Conservation (phyloP, 1,140 invertebrate species). For the Campoletis sonorensis region DNA sequence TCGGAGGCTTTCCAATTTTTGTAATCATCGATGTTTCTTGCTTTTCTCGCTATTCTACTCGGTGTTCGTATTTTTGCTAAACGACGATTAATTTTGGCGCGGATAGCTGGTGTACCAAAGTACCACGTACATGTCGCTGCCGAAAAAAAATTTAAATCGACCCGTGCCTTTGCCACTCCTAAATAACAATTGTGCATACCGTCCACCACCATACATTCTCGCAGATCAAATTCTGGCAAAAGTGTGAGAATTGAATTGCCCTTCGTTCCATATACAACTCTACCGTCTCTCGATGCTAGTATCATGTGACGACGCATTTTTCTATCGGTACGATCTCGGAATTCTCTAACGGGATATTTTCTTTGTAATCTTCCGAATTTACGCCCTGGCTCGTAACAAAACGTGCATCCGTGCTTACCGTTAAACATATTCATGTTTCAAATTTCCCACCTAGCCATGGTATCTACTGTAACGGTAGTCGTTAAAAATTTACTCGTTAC, state of each 20-base stretch:
- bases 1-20: conserved; percentile 28
- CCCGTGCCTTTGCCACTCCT: not conserved
- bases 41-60: conserved; percentile 13
- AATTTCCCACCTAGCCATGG: conserved; percentile 2
- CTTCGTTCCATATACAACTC: not conserved
- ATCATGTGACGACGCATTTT: conserved; percentile 7
- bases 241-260: conserved; percentile 16
- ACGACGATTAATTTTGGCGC: conserved; percentile 18
- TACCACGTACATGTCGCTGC: not conserved
- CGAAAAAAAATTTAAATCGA: not conserved
- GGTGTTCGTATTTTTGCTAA: conserved; percentile 20
- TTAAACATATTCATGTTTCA: conserved; percentile 21
- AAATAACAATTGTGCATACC: conserved; percentile 34
- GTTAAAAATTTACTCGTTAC: conserved; percentile 24
- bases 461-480: not conserved
- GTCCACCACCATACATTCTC: conserved; percentile 25
- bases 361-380: not conserved
- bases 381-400: conserved; percentile 17
- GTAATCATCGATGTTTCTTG: not conserved
- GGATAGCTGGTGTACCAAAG: not conserved
- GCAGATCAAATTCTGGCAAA: conserved; percentile 6
- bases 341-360: conserved; percentile 15
- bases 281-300: not conserved
- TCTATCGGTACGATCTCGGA: not conserved
- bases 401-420: conserved; percentile 31